These are phyloP conservation scores for Xiphorhynchus elegans DNA, from an alignment of 2,113 vertebrate species.

Conservation along the genomic window DNA sequence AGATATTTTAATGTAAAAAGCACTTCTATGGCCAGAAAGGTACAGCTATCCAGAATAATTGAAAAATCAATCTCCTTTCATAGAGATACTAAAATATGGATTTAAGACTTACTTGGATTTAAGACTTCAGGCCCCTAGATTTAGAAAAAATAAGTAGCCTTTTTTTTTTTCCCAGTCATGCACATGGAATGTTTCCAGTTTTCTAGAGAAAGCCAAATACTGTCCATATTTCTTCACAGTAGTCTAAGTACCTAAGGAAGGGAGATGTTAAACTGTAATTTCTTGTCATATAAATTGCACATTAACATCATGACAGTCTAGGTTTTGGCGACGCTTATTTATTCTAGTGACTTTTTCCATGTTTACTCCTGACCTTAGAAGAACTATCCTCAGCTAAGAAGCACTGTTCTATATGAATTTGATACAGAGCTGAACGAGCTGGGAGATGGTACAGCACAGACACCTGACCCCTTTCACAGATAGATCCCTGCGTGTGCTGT, in stretches of 20 bases:
- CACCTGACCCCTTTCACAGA: neutral
- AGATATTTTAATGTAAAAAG: neutral
- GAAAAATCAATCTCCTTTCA: neutral
- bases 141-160: neutral
- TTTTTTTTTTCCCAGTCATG: neutral
- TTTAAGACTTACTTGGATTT: neutral
- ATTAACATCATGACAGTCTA: neutral
- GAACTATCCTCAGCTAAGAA: neutral
- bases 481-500: rapidly evolving
- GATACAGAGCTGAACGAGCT: neutral
- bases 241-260: neutral
- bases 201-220: neutral
- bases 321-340: neutral
- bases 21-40: neutral
- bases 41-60: neutral
- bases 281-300: neutral
- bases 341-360: neutral
- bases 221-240: neutral
- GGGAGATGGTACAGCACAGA: neutral
- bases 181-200: neutral
- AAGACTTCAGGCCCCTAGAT: neutral
- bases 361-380: neutral
- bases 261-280: neutral
- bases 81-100: neutral
- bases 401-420: neutral